Conservation (phyloP, 1,140 invertebrate genomes). For the Zaprionus inermis region DNA sequence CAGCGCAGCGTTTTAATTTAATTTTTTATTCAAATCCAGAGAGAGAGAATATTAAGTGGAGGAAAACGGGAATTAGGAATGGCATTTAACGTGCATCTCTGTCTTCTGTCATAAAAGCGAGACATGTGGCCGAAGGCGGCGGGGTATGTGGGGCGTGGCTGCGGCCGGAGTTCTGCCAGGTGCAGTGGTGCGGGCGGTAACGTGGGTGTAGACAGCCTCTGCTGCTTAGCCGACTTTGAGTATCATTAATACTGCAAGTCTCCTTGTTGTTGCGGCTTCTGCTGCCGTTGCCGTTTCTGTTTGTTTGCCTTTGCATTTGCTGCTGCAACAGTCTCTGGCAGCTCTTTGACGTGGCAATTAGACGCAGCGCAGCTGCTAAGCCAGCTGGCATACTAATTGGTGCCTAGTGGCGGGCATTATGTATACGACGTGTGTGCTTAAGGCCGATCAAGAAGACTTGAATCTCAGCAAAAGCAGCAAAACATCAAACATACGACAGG, state of each 20-base stretch:
- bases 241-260: slow-evolving; percentile 53
- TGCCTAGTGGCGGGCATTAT: slow-evolving; percentile 7
- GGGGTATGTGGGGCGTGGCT: not conserved
- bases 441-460: not conserved
- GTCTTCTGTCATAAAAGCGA: slow-evolving; percentile 61
- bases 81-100: slow-evolving; percentile 76
- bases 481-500: slow-evolving; percentile 2
- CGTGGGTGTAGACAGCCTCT: slow-evolving; percentile 32
- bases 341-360: slow-evolving; percentile 4
- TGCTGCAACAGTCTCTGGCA: not conserved
- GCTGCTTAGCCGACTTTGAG: slow-evolving; percentile 23
- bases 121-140: slow-evolving; percentile 38
- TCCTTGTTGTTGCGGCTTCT: not conserved
- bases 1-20: slow-evolving; percentile 68
- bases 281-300: not conserved
- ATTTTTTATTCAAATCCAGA: slow-evolving; percentile 67
- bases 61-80: slow-evolving; percentile 71
- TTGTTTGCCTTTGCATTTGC: slow-evolving; percentile 20
- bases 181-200: slow-evolving; percentile 39
- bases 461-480: not conserved
- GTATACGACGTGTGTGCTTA: slow-evolving; percentile 14
- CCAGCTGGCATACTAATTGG: slow-evolving; percentile 3
- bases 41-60: not conserved
- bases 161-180: slow-evolving; percentile 5
- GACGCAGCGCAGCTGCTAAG: not conserved